Percentiles rank a stretch among this genome's conserved stretches.
These are phyloP conservation scores for Ernsta delagoae DNA, from an alignment of 2,888 invertebrate species.

Conservation along the genomic window DNA sequence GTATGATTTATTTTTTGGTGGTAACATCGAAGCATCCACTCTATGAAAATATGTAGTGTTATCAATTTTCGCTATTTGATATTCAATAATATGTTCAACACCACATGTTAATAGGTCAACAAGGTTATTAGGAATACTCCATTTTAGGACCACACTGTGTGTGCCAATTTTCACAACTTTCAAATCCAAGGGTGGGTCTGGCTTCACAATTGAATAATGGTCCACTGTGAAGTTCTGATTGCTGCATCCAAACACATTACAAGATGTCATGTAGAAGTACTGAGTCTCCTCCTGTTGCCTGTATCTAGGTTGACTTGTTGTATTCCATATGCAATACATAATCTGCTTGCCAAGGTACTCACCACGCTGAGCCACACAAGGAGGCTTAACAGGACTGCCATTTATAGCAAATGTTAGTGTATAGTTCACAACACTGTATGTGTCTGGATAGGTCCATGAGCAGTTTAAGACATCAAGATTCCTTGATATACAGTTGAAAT, in stretches of 20 bases:
- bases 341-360: slow-evolving; percentile 42
- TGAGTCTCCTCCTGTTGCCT: slow-evolving; percentile 75
- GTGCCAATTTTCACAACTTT: slow-evolving; percentile 57
- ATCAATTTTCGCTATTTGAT: slow-evolving; percentile 78
- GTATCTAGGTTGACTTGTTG: slow-evolving; percentile 68
- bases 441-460: slow-evolving; percentile 86
- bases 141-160: slow-evolving; percentile 68
- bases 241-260: slow-evolving; percentile 86
- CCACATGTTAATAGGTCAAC: slow-evolving; percentile 63
- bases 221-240: slow-evolving; percentile 82
- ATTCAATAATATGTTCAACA: slow-evolving; percentile 73
- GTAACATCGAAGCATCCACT: slow-evolving; percentile 63
- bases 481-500: slow-evolving; percentile 89
- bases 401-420: slow-evolving; percentile 59
- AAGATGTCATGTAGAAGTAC: slow-evolving; percentile 84
- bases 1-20: slow-evolving; percentile 66
- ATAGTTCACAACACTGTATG: slow-evolving; percentile 66
- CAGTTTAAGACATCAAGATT: slow-evolving; percentile 91
- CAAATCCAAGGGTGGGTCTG: slow-evolving; percentile 61
- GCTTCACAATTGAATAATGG: slow-evolving; percentile 82
- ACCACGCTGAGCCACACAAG: slow-evolving; percentile 51
- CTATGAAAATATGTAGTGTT: slow-evolving; percentile 70
- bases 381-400: slow-evolving; percentile 50
- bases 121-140: slow-evolving; percentile 69
- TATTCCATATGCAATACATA: slow-evolving; percentile 63